Base-by-base conservation (phyloP, 2,888 invertebrate species). In the Gymnocheta viridis region DNA sequence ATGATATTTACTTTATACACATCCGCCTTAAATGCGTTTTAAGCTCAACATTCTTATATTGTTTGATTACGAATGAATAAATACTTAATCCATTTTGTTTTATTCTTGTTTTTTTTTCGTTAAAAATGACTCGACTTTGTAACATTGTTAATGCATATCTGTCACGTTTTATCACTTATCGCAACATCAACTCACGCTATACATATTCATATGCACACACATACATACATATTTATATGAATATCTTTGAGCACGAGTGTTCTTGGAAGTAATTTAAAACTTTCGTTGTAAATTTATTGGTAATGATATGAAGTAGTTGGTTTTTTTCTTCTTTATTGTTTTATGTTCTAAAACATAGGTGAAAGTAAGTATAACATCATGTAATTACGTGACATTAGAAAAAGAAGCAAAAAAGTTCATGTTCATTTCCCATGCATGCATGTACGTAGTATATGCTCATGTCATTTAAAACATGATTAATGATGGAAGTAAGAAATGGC, bases 81-180 rank as follows among this genome's bases (percentile, higher is more conserved):
- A 19, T 38, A 38, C 14, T 22, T 38, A 38, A 38, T 22, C 19
- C 24, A 51, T 51, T 49, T 49, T 29, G 32, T 7, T 27, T 51
- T 19, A 19, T 47, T 47, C 12, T 51, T 56, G n/a, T n/a, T 27
- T 44, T 35, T 29, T 47, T 49, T n/a, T 51, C 12, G n/a, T 14
- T 14, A 10, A 35, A 56, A 70, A 38, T 29, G 51, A 24, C 3
- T 51, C 27, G 54, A 70, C 70, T 56, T 44, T 58, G 41, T 44
- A 56, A 32, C 24, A 44, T 29, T 70, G 51, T 64, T 22, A 54
- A 51, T 41, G 29, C 51, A 29, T 24, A 78, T 78, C 78, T 44
- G 78, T 70, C 78, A 78, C 78, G 78, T 78, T 70, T 70, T 69
- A 49, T 60, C 58, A 41, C 67, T 78, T 70, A 70, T 78, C 69